Evolutionary conservation across 2,797 vertebrate species (phyloP).

Genomic region (Enteromius trimaculatus): DNA sequence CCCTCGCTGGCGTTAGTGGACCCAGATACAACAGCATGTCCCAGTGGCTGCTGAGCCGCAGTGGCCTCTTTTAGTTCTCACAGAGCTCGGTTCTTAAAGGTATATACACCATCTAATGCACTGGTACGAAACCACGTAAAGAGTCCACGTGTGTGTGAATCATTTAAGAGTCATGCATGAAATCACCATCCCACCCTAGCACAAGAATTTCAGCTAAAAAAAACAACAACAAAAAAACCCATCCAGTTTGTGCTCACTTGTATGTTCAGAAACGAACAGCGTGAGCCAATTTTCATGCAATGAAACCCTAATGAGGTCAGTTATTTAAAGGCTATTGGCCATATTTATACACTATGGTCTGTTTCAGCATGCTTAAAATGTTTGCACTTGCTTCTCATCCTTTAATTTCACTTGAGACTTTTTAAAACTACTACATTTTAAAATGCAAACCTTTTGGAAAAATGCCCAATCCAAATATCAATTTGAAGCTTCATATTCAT

Average conservation of each 20-base stretch:
- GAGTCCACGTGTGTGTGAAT: slow-evolving; percentile 39
- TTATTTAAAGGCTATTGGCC: slow-evolving; percentile 33
- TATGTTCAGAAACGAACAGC: slow-evolving; percentile 9
- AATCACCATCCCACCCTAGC: not conserved
- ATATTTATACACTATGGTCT: slow-evolving; percentile 30
- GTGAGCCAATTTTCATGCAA: slow-evolving; percentile 27
- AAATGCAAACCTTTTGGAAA: not conserved
- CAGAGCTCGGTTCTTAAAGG: slow-evolving; percentile 67
- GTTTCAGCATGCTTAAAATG: slow-evolving; percentile 18
- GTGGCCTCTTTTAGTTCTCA: slow-evolving; percentile 71
- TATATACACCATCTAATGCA: slow-evolving; percentile 38
- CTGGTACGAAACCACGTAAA: not conserved
- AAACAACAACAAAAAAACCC: too few species aligned
- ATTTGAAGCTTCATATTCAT: not conserved
- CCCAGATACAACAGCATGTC: slow-evolving; percentile 66
- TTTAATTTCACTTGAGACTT: not conserved
- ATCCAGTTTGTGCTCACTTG: not conserved
- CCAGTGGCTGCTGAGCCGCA: slow-evolving; percentile 66
- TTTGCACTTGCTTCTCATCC: slow-evolving; percentile 6
- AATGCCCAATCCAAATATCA: not conserved
- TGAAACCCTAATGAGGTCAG: slow-evolving; percentile 39
- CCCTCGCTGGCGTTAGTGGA: slow-evolving; percentile 40
- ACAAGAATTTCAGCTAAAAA: not conserved
- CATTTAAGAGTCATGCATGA: slow-evolving; percentile 36
- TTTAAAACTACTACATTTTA: not conserved